Evolutionary conservation across 92 coral and sea anemone genomes (phyloP).

Genomic region (Parazoanthus darwini): DNA sequence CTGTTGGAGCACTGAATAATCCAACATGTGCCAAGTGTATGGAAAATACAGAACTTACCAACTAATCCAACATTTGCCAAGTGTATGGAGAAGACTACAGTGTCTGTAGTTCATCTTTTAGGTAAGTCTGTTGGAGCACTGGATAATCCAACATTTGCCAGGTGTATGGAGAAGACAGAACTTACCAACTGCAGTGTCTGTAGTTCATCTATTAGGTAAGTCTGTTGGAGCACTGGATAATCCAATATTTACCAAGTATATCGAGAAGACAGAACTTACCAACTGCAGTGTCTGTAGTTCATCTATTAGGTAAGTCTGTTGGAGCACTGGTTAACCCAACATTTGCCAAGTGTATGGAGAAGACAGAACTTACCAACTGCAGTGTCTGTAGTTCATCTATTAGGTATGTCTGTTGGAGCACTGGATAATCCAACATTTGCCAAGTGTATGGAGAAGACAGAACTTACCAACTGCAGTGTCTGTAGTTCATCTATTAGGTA

Average conservation of each 20-base stretch:
- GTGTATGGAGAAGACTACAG: too few species aligned
- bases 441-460: slow-evolving; percentile 34
- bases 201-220: slow-evolving; percentile 51
- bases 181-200: slow-evolving; percentile 70
- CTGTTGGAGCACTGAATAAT: slow-evolving; percentile 85
- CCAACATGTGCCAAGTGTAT: slow-evolving; percentile 83
- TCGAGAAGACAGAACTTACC: slow-evolving; percentile 85
- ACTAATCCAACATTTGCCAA: too few species aligned
- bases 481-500: too few species aligned
- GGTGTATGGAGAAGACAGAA: slow-evolving; percentile 81
- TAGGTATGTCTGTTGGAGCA: too few species aligned
- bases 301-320: too few species aligned
- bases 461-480: slow-evolving; percentile 55
- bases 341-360: too few species aligned
- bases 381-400: too few species aligned
- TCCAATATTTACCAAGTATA: slow-evolving; percentile 88
- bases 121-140: slow-evolving; percentile 70
- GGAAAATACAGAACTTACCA: slow-evolving; percentile 90
- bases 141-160: slow-evolving; percentile 91
- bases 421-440: too few species aligned
- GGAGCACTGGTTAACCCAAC: too few species aligned
- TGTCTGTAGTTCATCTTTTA: slow-evolving; percentile 69
- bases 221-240: slow-evolving; percentile 78
- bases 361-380: too few species aligned
- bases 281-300: slow-evolving; percentile 7